Conservation (phyloP, 2,888 invertebrate species). For the Iphiclides podalirius region DNA sequence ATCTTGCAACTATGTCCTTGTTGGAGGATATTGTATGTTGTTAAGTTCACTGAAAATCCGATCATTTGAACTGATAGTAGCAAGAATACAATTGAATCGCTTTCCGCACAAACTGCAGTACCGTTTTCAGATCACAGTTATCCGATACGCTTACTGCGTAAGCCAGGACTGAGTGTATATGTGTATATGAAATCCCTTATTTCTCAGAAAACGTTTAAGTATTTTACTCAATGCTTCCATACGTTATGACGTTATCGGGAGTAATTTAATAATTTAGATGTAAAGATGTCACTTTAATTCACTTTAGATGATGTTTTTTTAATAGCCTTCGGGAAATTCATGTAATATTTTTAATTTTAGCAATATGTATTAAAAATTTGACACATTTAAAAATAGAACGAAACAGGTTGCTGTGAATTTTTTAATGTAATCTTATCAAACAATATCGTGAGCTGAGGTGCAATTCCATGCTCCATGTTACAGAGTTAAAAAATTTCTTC, state of each 20-base stretch:
- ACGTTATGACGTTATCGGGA: neutral
- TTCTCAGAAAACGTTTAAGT: neutral
- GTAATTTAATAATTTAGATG: no score
- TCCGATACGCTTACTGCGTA: neutral
- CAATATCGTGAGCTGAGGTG: neutral
- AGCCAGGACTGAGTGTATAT: neutral
- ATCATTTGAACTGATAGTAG: conserved; percentile 1
- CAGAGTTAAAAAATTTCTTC: neutral
- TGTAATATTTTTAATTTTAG: no score
- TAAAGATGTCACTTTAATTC: no score
- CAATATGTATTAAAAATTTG: no score
- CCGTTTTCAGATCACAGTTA: conserved; percentile 1
- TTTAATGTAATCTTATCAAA: neutral
- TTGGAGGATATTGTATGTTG: conserved; percentile 1
- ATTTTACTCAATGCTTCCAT: neutral
- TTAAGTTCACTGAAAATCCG: conserved; percentile 1
- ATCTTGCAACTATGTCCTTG: conserved; percentile 13
- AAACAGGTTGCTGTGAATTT: neutral
- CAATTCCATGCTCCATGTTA: neutral
- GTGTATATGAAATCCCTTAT: neutral
- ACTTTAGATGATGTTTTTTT: no score
- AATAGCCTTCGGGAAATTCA: no score
- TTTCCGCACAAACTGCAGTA: neutral
- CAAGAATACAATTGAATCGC: neutral
- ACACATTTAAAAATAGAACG: no score